Conservation (phyloP, 2,113 vertebrate genomes). For the Colistium nudipinnis region DNA sequence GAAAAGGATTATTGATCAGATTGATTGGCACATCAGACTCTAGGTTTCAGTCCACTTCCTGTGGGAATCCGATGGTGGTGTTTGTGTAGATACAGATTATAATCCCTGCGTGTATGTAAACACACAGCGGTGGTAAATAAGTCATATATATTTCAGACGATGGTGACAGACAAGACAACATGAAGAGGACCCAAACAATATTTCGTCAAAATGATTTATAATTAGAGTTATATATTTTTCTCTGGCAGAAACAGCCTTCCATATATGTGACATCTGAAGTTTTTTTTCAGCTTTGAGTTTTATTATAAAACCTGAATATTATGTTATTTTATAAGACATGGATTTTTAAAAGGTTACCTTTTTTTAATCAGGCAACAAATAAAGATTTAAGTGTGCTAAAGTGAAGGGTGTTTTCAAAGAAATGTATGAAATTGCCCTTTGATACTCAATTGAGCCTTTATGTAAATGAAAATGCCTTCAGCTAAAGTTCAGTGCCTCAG, state of each 20-base stretch:
- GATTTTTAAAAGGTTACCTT: background rate
- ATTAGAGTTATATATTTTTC: background rate
- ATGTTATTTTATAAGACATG: background rate
- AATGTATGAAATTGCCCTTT: background rate
- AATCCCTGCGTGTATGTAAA: background rate
- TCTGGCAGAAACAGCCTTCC: background rate
- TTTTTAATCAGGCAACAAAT: background rate
- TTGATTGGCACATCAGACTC: no score
- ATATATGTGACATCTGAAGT: background rate
- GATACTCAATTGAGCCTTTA: background rate
- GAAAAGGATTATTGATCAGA: background rate
- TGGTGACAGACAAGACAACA: background rate
- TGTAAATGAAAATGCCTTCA: background rate
- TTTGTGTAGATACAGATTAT: background rate
- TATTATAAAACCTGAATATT: background rate
- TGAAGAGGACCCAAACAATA: background rate
- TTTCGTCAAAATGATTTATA: no score
- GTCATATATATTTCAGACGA: background rate
- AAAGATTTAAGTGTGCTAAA: background rate
- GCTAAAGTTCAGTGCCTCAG: background rate
- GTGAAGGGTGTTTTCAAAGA: background rate
- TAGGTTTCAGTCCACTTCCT: constrained; percentile 6
- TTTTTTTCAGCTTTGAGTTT: background rate
- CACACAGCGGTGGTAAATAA: background rate
- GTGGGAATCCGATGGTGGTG: background rate